Evolutionary conservation across 2,113 vertebrate genomes (phyloP).

Genomic region (Cynoglossus semilaevis): DNA sequence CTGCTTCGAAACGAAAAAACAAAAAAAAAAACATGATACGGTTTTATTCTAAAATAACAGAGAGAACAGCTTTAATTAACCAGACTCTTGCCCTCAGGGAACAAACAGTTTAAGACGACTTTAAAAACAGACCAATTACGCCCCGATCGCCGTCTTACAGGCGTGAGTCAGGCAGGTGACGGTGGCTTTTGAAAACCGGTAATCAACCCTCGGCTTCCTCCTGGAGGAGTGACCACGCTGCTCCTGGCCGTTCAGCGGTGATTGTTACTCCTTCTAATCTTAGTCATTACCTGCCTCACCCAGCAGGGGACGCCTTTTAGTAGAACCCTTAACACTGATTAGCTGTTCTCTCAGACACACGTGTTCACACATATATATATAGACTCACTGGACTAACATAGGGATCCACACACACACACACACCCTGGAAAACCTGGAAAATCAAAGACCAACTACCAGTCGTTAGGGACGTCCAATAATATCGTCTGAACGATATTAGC

Average conservation of each 20-base stretch:
- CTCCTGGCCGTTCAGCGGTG: slow-evolving; percentile 21
- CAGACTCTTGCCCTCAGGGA: slow-evolving; percentile 9
- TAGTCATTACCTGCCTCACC: slow-evolving; percentile 33
- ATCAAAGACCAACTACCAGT: too few species aligned
- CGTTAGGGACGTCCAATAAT: too few species aligned
- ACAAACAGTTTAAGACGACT: slow-evolving; percentile 24
- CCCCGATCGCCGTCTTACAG: too few species aligned
- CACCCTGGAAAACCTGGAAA: too few species aligned
- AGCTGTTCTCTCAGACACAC: slow-evolving; percentile 10
- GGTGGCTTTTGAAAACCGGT: background rate
- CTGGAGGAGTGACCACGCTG: slow-evolving; percentile 3
- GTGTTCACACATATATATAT: background rate
- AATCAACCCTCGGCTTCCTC: background rate
- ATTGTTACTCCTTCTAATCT: slow-evolving; percentile 36
- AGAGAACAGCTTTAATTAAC: slow-evolving; percentile 8
- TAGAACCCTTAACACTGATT: slow-evolving; percentile 51
- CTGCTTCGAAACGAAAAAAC: background rate
- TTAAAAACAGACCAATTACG: slow-evolving; percentile 1
- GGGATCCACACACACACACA: background rate
- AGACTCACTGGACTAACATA: background rate
- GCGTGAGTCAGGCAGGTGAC: slow-evolving; percentile 2
- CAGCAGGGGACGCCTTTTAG: slow-evolving; percentile 40
- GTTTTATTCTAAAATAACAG: too few species aligned
- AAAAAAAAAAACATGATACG: background rate
- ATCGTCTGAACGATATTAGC: too few species aligned